Conservation (phyloP, 2,888 invertebrate genomes). For the Drepana falcataria region DNA sequence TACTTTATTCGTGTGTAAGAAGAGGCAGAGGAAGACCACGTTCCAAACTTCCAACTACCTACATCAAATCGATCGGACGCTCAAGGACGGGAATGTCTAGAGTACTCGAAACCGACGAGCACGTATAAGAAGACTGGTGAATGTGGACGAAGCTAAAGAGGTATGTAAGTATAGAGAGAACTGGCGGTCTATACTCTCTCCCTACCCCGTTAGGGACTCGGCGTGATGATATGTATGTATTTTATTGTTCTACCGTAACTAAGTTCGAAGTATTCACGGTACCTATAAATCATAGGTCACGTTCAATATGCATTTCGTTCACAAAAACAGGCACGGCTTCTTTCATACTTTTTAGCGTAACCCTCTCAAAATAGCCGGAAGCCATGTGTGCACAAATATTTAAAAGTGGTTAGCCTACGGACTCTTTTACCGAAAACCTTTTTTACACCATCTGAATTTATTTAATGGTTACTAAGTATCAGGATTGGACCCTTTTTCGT, state of each 20-base stretch:
- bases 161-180: too few relatives aligned
- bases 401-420: constrained; percentile 65
- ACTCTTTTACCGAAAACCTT: constrained; percentile 47
- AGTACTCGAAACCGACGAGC: too few relatives aligned
- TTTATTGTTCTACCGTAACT: constrained; percentile 28
- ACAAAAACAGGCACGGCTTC: constrained; percentile 40
- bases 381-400: constrained; percentile 76
- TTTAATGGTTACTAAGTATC: constrained; percentile 74
- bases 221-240: background rate
- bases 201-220: too few relatives aligned
- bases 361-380: constrained; percentile 76
- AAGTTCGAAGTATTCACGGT: constrained; percentile 19
- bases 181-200: too few relatives aligned
- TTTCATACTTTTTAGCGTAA: constrained; percentile 66
- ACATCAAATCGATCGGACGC: too few relatives aligned
- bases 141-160: too few relatives aligned
- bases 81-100: too few relatives aligned
- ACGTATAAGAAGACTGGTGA: too few relatives aligned
- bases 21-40: too few relatives aligned
- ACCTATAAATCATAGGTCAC: constrained; percentile 53
- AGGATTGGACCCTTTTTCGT: constrained; percentile 64
- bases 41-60: too few relatives aligned
- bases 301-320: constrained; percentile 33
- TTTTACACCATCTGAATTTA: constrained; percentile 59
- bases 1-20: too few relatives aligned